Percentiles rank a stretch among this genome's conserved stretches.
phyloP scores from a whole-genome alignment of 2,113 vertebrate genomes.

The Calyptommatus sinebrachiatus region DNA sequence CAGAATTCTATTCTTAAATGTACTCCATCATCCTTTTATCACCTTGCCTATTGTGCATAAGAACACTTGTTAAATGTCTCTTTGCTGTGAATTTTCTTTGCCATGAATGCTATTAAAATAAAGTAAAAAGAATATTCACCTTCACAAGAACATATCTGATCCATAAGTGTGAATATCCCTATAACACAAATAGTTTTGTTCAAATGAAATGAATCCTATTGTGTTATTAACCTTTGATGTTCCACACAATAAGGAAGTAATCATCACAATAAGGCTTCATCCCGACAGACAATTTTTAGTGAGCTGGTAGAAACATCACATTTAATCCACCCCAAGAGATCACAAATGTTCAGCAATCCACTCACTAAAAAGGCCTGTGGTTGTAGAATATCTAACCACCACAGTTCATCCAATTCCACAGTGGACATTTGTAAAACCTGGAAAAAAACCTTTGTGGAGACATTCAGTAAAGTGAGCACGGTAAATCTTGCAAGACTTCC shows the following conservation, averaged over 20 bases:
- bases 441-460: no score
- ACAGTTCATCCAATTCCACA: no score
- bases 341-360: no score
- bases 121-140: conserved; percentile 7
- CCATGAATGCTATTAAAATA: not conserved
- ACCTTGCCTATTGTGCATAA: conserved; percentile 18
- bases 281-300: no score
- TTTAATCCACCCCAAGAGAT: no score
- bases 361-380: no score
- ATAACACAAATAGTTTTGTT: not conserved
- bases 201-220: not conserved
- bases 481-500: no score
- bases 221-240: not conserved
- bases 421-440: no score
- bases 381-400: no score
- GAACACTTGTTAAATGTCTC: conserved; percentile 39
- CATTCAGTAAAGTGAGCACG: no score
- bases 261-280: not conserved
- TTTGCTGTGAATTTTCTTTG: not conserved
- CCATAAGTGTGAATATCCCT: not conserved
- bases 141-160: conserved; percentile 36
- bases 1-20: conserved; percentile 31
- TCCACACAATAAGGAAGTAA: not conserved
- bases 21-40: conserved; percentile 25
- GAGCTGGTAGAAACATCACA: no score